phyloP scores from a whole-genome alignment of 1,140 invertebrate genomes.

The Penaeus chinensis region DNA sequence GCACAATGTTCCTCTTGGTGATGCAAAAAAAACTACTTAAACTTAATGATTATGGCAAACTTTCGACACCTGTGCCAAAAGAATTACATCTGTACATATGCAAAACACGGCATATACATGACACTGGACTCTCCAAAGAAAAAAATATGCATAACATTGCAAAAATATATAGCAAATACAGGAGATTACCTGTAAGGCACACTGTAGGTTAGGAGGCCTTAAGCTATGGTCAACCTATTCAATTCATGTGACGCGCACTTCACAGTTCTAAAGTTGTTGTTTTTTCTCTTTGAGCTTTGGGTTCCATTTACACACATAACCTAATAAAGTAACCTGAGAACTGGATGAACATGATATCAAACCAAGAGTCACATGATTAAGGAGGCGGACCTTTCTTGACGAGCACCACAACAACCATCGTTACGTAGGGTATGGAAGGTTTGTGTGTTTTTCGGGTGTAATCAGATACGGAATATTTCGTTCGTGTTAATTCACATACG shows the following conservation, averaged over 20 bases:
- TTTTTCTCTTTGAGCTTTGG: background rate
- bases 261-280: background rate
- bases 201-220: constrained; percentile 40
- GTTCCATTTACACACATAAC: constrained; percentile 8
- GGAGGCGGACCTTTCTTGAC: constrained; percentile 22
- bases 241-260: too few relatives aligned
- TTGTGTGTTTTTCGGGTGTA: too few relatives aligned
- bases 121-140: too few relatives aligned
- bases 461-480: too few relatives aligned
- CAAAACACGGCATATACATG: constrained; percentile 25
- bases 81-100: constrained; percentile 34
- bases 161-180: too few relatives aligned
- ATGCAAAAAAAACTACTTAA: constrained; percentile 15
- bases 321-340: background rate
- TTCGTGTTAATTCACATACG: too few relatives aligned
- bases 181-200: background rate
- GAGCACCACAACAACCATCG: constrained; percentile 54
- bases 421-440: constrained; percentile 1
- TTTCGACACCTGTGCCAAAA: constrained; percentile 59
- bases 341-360: background rate
- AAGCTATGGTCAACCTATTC: constrained; percentile 18
- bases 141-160: too few relatives aligned
- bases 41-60: constrained; percentile 33
- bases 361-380: background rate
- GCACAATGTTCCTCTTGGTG: too few relatives aligned